Evolutionary conservation across 1,140 invertebrate species (phyloP).

Genomic region (Ladona fulva): DNA sequence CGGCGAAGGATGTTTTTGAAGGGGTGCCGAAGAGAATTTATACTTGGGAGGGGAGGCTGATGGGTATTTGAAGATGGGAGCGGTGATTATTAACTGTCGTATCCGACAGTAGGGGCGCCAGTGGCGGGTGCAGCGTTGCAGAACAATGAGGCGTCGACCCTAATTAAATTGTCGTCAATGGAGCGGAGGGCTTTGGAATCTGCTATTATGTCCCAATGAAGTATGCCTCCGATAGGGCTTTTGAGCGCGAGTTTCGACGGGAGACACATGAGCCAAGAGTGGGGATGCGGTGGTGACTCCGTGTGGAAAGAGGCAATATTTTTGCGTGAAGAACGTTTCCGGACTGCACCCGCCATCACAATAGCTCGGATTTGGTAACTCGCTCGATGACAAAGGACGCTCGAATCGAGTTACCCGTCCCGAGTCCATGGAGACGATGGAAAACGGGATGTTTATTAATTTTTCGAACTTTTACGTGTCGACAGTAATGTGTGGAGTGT

Average conservation of each 20-base stretch:
- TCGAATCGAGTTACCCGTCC: neutral
- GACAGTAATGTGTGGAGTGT: too few relatives aligned
- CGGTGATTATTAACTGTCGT: neutral
- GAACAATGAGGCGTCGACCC: neutral
- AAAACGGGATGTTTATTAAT: neutral
- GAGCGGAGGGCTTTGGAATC: conserved; percentile 6
- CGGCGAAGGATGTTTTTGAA: too few relatives aligned
- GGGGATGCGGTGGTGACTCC: too few relatives aligned
- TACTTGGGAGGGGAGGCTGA: neutral
- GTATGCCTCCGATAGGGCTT: neutral
- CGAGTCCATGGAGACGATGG: neutral
- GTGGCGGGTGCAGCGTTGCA: neutral
- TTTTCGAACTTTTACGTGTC: too few relatives aligned
- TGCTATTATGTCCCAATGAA: neutral
- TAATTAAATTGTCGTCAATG: conserved; percentile 10
- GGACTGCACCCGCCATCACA: too few relatives aligned
- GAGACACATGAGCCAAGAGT: too few relatives aligned
- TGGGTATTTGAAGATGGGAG: neutral
- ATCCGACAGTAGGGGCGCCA: neutral
- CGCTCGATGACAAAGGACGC: too few relatives aligned
- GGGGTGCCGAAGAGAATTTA: too few relatives aligned
- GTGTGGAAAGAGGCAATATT: too few relatives aligned
- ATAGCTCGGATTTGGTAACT: too few relatives aligned
- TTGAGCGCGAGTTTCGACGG: neutral
- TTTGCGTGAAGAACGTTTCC: too few relatives aligned